Conservation (phyloP, 1,140 invertebrate species). For the Dryas iulia region DNA sequence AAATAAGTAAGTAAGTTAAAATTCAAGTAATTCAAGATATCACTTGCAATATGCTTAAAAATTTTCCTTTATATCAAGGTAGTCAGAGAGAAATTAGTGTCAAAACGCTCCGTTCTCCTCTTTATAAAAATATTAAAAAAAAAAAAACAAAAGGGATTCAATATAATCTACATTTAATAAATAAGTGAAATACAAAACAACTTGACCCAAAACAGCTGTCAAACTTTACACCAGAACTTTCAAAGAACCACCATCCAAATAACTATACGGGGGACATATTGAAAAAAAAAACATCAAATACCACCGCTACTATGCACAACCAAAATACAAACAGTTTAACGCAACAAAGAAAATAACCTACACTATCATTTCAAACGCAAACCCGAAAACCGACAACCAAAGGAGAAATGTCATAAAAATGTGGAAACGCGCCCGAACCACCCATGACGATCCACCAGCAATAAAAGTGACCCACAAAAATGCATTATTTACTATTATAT, state of each 20-base stretch:
- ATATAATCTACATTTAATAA: no score
- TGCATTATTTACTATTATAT: conserved; percentile 78
- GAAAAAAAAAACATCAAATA: conserved; percentile 31
- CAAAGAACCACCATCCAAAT: neutral
- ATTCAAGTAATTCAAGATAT: no score
- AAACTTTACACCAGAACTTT: neutral
- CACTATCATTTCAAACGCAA: conserved; percentile 27
- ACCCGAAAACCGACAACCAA: conserved; percentile 41
- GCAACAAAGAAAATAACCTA: conserved; percentile 38
- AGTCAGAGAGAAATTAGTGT: neutral
- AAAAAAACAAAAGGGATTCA: no score
- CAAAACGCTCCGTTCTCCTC: neutral
- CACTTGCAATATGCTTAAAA: no score
- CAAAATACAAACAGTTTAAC: conserved; percentile 49
- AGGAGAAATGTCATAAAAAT: conserved; percentile 46
- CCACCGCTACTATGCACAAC: conserved; percentile 20
- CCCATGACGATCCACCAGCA: conserved; percentile 69
- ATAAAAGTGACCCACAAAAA: conserved; percentile 77
- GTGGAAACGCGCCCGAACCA: conserved; percentile 50
- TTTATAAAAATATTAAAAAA: no score
- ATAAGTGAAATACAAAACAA: no score
- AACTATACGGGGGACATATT: conserved; percentile 6
- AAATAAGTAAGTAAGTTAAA: no score
- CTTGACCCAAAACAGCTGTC: no score
- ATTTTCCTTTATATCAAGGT: no score